A percentile compares a stretch with the other conserved stretches of the same genome.
Conservation (phyloP, 2,888 invertebrate species). For the Agriopis aurantiaria region DNA sequence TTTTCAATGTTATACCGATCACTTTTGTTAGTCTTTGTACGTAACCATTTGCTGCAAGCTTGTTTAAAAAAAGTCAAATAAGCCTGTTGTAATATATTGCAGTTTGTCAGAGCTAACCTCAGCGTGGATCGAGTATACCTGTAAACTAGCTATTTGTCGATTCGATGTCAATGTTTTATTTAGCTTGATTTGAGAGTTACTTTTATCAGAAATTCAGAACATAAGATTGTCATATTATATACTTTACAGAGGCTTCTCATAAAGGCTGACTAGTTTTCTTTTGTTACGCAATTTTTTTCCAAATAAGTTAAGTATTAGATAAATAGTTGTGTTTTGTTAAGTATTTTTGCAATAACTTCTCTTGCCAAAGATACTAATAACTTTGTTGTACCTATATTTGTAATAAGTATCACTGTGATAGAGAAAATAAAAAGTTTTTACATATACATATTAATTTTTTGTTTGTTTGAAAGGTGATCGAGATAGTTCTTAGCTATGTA, state of each 20-base stretch:
- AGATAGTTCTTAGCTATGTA: too few relatives aligned
- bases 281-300: slow-evolving; percentile 22
- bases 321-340: slow-evolving; percentile 13
- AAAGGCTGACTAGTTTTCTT: slow-evolving; percentile 68
- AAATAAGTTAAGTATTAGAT: not conserved
- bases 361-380: slow-evolving; percentile 52
- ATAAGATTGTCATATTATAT: not conserved
- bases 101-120: too few relatives aligned
- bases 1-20: too few relatives aligned
- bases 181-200: not conserved
- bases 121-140: too few relatives aligned
- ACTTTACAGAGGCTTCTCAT: slow-evolving; percentile 47
- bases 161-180: too few relatives aligned
- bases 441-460: slow-evolving; percentile 10
- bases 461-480: too few relatives aligned
- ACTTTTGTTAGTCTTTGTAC: too few relatives aligned
- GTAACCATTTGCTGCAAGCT: too few relatives aligned
- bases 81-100: too few relatives aligned
- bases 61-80: too few relatives aligned
- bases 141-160: too few relatives aligned
- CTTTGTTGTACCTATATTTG: slow-evolving; percentile 41
- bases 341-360: slow-evolving; percentile 33
- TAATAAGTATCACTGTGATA: slow-evolving; percentile 67
- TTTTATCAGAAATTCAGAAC: not conserved
- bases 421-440: slow-evolving; percentile 59